A percentile compares a stretch with the other conserved stretches of the same genome.
Evolutionary conservation across 2,888 invertebrate species (phyloP).

Genomic region (Watsonalla cultraria): DNA sequence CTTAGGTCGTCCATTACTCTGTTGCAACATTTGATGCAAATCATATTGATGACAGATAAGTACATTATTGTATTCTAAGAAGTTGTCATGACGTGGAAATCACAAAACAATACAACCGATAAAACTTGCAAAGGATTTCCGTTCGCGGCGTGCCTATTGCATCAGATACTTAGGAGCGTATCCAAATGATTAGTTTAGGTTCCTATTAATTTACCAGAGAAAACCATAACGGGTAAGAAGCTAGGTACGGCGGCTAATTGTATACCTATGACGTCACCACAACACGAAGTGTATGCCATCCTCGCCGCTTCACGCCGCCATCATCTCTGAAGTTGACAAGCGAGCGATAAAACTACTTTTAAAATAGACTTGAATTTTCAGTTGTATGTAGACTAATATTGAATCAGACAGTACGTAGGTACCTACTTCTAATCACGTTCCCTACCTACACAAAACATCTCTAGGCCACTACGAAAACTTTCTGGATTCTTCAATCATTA

Average conservation of each 20-base stretch:
- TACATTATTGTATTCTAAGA: background rate
- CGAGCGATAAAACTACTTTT: too few relatives aligned
- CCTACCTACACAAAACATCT: too few relatives aligned
- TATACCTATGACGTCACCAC: too few relatives aligned
- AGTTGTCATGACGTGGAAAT: background rate
- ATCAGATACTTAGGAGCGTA: background rate
- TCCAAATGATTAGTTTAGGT: background rate
- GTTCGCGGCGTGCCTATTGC: background rate
- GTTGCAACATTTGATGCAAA: background rate
- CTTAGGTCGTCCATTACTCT: too few relatives aligned
- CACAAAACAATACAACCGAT: background rate
- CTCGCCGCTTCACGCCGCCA: too few relatives aligned
- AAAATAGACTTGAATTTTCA: too few relatives aligned
- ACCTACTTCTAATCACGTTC: too few relatives aligned
- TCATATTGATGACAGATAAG: background rate
- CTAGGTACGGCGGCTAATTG: background rate
- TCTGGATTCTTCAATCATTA: constrained; percentile 27
- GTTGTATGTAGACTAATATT: constrained; percentile 15
- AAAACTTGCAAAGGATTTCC: background rate
- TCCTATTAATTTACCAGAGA: background rate
- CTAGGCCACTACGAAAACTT: too few relatives aligned
- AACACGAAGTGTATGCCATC: too few relatives aligned
- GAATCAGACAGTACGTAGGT: constrained; percentile 6
- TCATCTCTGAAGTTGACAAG: too few relatives aligned
- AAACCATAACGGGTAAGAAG: background rate